Evolutionary conservation across 2,797 vertebrate species (phyloP).

Genomic region (Alosa sapidissima): DNA sequence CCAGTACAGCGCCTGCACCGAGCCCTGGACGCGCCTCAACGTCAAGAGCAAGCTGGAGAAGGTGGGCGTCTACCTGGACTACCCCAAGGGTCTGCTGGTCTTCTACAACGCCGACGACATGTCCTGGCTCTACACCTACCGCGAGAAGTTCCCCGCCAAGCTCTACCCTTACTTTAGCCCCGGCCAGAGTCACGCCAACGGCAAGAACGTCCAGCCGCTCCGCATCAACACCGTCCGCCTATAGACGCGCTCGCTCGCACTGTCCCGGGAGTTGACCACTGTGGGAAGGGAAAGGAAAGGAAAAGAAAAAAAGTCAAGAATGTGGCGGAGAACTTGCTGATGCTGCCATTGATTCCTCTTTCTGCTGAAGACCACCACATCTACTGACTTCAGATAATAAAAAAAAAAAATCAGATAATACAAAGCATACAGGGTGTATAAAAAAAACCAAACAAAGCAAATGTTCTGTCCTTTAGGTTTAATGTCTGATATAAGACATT

Average conservation of each 20-base stretch:
- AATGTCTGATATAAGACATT: neutral
- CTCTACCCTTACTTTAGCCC: constrained; percentile 96
- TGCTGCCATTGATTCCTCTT: neutral
- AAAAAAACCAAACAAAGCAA: neutral
- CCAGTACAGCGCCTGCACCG: constrained; percentile 97
- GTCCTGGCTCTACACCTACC: constrained; percentile 98
- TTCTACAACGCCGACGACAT: constrained; percentile 98
- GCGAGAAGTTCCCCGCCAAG: constrained; percentile 89
- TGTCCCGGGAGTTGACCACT: neutral
- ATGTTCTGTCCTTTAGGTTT: constrained; percentile 36
- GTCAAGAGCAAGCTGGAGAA: constrained; percentile 96
- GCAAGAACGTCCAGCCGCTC: constrained; percentile 95
- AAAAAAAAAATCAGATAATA: constrained; percentile 24
- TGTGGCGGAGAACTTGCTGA: neutral
- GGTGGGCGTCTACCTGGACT: constrained; percentile 97
- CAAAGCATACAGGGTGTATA: neutral
- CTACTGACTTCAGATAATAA: constrained; percentile 9
- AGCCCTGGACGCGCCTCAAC: constrained; percentile 97
- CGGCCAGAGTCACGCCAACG: constrained; percentile 95
- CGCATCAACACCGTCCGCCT: constrained; percentile 96
- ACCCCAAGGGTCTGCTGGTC: constrained; percentile 91
- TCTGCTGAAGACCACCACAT: constrained; percentile 6
- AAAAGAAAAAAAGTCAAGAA: neutral
- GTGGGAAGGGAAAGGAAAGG: neutral
- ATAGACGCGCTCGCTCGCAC: constrained; percentile 55